Evolutionary conservation across 1,140 invertebrate genomes (phyloP).

Genomic region (Lasioglossum baleicum): DNA sequence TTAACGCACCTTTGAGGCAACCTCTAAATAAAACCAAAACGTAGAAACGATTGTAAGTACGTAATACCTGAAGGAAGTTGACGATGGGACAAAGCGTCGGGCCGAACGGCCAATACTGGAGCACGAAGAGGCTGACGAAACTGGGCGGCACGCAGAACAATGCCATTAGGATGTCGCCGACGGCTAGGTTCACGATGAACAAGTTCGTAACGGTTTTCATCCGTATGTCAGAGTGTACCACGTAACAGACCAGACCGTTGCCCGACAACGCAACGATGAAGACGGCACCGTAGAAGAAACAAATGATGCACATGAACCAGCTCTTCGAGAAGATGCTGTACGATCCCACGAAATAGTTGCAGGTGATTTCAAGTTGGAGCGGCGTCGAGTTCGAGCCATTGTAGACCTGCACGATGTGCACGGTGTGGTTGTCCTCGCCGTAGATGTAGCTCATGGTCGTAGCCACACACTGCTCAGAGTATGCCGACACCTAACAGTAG

Average conservation of each 20-base stretch:
- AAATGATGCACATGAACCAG: constrained; percentile 84
- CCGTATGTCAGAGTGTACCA: constrained; percentile 87
- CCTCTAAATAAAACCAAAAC: no score
- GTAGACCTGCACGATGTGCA: neutral
- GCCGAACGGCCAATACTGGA: constrained; percentile 93
- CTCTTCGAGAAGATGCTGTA: constrained; percentile 56
- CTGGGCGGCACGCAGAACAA: constrained; percentile 93
- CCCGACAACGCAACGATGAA: constrained; percentile 88
- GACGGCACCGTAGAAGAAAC: constrained; percentile 87
- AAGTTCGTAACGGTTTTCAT: constrained; percentile 94
- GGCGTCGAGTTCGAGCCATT: constrained; percentile 3
- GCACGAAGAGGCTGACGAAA: constrained; percentile 86
- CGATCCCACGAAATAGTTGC: constrained; percentile 48
- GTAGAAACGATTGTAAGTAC: neutral
- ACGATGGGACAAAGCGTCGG: constrained; percentile 87
- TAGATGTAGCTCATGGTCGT: constrained; percentile 8
- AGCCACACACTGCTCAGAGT: neutral
- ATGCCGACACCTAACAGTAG: neutral
- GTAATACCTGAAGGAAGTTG: constrained; percentile 82
- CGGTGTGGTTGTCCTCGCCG: neutral
- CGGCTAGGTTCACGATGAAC: constrained; percentile 91
- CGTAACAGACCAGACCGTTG: constrained; percentile 91
- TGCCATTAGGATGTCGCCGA: constrained; percentile 92
- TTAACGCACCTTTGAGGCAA: no score
- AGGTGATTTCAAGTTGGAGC: neutral